Conservation (phyloP, 2,888 invertebrate genomes). For the Leucoptera coffeella region DNA sequence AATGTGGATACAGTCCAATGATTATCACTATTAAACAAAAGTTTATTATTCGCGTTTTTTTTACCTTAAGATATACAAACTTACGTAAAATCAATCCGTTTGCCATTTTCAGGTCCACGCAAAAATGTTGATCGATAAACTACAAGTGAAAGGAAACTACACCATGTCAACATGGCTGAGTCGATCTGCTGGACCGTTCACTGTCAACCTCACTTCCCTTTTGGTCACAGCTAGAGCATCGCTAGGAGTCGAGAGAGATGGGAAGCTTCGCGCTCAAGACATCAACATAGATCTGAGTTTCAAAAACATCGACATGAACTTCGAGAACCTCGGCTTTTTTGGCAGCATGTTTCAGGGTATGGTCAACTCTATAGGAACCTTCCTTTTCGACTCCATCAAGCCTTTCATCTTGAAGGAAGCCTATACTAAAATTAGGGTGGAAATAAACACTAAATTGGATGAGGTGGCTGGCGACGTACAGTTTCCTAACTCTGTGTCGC, state of each 20-base stretch:
- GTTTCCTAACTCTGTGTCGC: conserved; percentile 81
- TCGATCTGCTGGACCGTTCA: conserved; percentile 68
- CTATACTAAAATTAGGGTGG: conserved; percentile 64
- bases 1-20: too few relatives aligned
- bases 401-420: conserved; percentile 75
- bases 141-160: conserved; percentile 71
- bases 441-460: conserved; percentile 68
- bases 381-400: conserved; percentile 82
- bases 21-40: too few relatives aligned
- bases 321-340: conserved; percentile 74
- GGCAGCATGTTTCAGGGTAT: conserved; percentile 65
- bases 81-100: too few relatives aligned
- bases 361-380: conserved; percentile 74
- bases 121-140: conserved; percentile 61
- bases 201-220: conserved; percentile 66
- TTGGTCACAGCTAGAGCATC: conserved; percentile 62
- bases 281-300: conserved; percentile 77
- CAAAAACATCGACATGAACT: conserved; percentile 69
- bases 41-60: too few relatives aligned
- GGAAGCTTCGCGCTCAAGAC: conserved; percentile 69
- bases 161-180: conserved; percentile 67
- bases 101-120: conserved; percentile 58
- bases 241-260: conserved; percentile 67
- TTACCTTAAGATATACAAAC: too few relatives aligned
- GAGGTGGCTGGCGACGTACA: conserved; percentile 62